phyloP scores from a whole-genome alignment of 2,113 vertebrate species.

The Centropristis striata region DNA sequence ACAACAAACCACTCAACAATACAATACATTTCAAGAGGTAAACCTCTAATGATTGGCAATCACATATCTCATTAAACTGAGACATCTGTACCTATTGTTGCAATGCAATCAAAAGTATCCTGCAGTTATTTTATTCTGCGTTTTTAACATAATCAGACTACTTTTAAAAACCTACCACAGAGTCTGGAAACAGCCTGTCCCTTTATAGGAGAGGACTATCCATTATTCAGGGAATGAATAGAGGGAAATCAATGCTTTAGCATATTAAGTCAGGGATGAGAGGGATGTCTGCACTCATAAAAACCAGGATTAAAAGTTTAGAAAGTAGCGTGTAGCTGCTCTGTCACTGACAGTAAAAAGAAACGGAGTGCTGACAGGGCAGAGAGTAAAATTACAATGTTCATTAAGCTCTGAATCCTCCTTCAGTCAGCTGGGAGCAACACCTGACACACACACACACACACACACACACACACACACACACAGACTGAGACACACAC shows the following conservation, averaged over 20 bases:
- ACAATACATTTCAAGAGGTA: background rate
- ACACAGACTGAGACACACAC: constrained; percentile 10
- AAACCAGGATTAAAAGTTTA: constrained; percentile 73
- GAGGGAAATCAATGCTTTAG: constrained; percentile 51
- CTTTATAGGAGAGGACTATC: constrained; percentile 39
- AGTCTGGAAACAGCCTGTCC: constrained; percentile 18
- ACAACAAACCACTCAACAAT: background rate
- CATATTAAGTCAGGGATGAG: constrained; percentile 58
- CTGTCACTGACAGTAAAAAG: constrained; percentile 51
- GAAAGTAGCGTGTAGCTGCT: constrained; percentile 12
- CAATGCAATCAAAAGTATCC: constrained; percentile 1
- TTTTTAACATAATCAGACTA: background rate
- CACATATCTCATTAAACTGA: background rate
- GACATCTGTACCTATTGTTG: background rate
- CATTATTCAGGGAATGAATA: constrained; percentile 50
- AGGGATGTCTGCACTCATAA: constrained; percentile 54
- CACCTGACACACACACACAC: constrained; percentile 48
- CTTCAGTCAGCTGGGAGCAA: constrained; percentile 60
- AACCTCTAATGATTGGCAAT: too few species aligned
- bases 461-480: constrained; percentile 1
- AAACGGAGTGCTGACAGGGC: constrained; percentile 58
- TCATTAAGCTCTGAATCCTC: constrained; percentile 74
- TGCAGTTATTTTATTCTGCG: background rate
- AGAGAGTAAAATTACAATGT: constrained; percentile 65
- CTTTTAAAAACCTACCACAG: background rate